Conservation (phyloP, 2,888 invertebrate species). For the Lasiommata megera region DNA sequence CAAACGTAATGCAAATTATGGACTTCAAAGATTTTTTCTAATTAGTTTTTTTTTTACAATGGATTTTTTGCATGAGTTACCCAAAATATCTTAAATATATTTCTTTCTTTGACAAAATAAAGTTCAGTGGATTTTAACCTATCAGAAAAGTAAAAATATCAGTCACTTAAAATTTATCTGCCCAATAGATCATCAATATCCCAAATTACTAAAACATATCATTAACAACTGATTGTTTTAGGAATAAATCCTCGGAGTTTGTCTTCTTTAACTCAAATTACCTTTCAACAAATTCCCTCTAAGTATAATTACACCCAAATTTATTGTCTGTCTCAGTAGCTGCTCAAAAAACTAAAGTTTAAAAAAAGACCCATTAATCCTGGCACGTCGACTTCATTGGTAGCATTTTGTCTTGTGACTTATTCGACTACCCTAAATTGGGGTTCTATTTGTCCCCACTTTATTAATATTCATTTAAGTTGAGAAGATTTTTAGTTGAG, state of each 20-base stretch:
- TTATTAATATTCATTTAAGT: slow-evolving; percentile 53
- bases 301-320: slow-evolving; percentile 70
- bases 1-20: no score
- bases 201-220: slow-evolving; percentile 27
- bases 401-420: slow-evolving; percentile 57
- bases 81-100: no score
- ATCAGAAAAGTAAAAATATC: background rate
- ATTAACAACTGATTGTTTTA: slow-evolving; percentile 40
- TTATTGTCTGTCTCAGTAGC: slow-evolving; percentile 62
- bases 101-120: no score
- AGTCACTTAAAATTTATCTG: background rate
- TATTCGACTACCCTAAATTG: slow-evolving; percentile 48
- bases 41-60: no score
- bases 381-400: slow-evolving; percentile 54
- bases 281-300: slow-evolving; percentile 71
- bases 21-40: no score
- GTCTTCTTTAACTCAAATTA: slow-evolving; percentile 63
- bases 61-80: no score
- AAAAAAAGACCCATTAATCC: slow-evolving; percentile 63
- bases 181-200: slow-evolving; percentile 5
- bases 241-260: slow-evolving; percentile 59
- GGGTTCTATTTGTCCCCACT: slow-evolving; percentile 54
- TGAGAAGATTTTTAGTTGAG: slow-evolving; percentile 60
- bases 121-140: background rate
- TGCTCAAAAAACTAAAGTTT: slow-evolving; percentile 33